Percentiles rank a stretch among this genome's conserved stretches.
Conservation (phyloP, 1,140 invertebrate genomes). For the Drosophila quadrilineata region DNA sequence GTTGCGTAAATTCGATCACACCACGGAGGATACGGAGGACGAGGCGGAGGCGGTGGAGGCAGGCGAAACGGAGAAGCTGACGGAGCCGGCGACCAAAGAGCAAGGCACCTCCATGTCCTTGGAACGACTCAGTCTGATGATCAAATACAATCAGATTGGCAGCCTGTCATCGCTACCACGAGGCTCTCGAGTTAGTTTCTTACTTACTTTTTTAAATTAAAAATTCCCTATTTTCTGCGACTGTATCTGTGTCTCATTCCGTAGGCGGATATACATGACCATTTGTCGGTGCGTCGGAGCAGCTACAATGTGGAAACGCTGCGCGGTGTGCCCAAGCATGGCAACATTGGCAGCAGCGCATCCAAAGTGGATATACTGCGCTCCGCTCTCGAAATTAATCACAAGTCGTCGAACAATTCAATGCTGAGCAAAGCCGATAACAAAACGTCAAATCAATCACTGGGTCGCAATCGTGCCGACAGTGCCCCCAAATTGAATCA, state of each 20-base stretch:
- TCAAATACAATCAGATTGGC: conserved; percentile 87
- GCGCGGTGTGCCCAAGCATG: conserved; percentile 61
- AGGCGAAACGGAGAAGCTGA: conserved; percentile 84
- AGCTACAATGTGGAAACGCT: conserved; percentile 80
- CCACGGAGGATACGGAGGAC: conserved; percentile 76
- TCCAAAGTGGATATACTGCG: conserved; percentile 86
- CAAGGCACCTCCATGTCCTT: conserved; percentile 85
- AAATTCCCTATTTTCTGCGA: neutral
- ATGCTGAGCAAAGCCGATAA: conserved; percentile 81
- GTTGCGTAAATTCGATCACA: conserved; percentile 85
- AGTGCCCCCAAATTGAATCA: conserved; percentile 85
- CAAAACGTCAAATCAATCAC: conserved; percentile 82
- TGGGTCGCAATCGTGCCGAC: conserved; percentile 82
- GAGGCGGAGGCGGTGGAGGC: conserved; percentile 82
- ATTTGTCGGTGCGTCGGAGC: conserved; percentile 80
- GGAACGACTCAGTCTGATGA: conserved; percentile 87
- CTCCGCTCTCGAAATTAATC: conserved; percentile 85
- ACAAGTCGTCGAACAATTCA: conserved; percentile 82
- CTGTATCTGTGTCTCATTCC: neutral
- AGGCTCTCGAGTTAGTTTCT: conserved; percentile 82
- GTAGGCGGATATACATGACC: conserved; percentile 80
- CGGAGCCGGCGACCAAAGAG: conserved; percentile 85
- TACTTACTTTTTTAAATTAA: conserved; percentile 31
- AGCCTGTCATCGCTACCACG: conserved; percentile 86
- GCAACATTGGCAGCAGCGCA: conserved; percentile 82